Evolutionary conservation across 35 echinoderm and acorn worm genomes (phyloP).

Genomic region (Ptychodera flava): DNA sequence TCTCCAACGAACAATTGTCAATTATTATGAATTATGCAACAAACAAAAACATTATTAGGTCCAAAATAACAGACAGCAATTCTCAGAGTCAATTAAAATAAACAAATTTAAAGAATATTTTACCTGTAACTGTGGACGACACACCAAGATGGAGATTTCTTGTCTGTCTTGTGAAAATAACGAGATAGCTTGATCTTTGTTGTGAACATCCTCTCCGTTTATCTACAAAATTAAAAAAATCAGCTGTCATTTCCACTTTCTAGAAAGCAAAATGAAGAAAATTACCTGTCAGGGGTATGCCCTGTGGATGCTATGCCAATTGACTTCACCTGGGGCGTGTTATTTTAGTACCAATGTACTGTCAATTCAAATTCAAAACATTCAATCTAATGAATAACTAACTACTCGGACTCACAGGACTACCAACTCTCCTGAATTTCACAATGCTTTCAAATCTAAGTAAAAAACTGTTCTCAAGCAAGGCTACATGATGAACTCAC

Average conservation of each 20-base stretch:
- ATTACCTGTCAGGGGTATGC: not conserved
- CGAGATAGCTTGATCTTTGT: constrained; percentile 91
- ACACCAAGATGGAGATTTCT: constrained; percentile 68
- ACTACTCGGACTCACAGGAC: too few species aligned
- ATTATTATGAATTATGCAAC: too few species aligned
- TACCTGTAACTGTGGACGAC: constrained; percentile 93
- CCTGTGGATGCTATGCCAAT: not conserved
- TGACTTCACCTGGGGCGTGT: not conserved
- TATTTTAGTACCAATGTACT: not conserved
- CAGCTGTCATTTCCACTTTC: not conserved
- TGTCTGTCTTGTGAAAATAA: constrained; percentile 74
- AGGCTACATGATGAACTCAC: too few species aligned
- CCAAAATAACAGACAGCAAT: too few species aligned
- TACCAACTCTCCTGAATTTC: too few species aligned
- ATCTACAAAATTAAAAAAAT: constrained; percentile 50
- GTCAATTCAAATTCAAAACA: not conserved
- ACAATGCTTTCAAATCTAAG: too few species aligned
- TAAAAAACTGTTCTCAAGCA: too few species aligned
- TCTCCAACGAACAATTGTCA: too few species aligned
- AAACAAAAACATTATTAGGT: too few species aligned
- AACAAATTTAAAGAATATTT: too few species aligned
- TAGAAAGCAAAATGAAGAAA: not conserved
- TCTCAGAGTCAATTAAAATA: too few species aligned
- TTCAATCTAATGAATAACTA: too few species aligned
- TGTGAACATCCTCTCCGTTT: constrained; percentile 96